A percentile compares a stretch with the other conserved stretches of the same genome.
Conservation (phyloP, 2,797 vertebrate species). For the Phalanger gymnotis region DNA sequence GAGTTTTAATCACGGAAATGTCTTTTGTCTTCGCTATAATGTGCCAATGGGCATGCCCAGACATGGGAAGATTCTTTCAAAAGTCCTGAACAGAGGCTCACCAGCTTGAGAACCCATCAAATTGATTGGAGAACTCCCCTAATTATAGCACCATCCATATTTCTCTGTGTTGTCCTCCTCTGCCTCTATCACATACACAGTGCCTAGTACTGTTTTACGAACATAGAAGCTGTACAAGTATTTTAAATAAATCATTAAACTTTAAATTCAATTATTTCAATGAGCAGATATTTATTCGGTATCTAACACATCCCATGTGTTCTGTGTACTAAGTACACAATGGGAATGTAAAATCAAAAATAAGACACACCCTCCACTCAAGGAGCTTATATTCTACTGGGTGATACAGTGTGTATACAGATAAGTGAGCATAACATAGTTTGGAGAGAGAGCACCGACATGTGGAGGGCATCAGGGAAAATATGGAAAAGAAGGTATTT, state of each 20-base stretch:
- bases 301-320: background rate
- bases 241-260: background rate
- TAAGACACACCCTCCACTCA: too few relatives aligned
- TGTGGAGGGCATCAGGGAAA: too few relatives aligned
- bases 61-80: background rate
- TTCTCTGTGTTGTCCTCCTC: too few relatives aligned
- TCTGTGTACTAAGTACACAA: background rate
- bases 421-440: too few relatives aligned
- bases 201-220: background rate
- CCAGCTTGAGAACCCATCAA: background rate
- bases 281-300: background rate
- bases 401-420: too few relatives aligned
- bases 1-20: background rate
- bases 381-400: too few relatives aligned
- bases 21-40: background rate
- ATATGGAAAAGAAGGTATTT: too few relatives aligned
- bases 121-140: background rate
- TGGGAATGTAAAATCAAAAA: background rate
- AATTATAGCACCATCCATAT: background rate
- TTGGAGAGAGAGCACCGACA: too few relatives aligned
- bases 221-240: background rate
- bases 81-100: background rate
- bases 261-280: background rate
- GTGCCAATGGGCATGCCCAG: background rate
- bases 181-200: too few relatives aligned